A percentile compares a stretch with the other conserved stretches of the same genome.
phyloP scores from a whole-genome alignment of 2,113 vertebrate genomes.

The Gallinago undulata region DNA sequence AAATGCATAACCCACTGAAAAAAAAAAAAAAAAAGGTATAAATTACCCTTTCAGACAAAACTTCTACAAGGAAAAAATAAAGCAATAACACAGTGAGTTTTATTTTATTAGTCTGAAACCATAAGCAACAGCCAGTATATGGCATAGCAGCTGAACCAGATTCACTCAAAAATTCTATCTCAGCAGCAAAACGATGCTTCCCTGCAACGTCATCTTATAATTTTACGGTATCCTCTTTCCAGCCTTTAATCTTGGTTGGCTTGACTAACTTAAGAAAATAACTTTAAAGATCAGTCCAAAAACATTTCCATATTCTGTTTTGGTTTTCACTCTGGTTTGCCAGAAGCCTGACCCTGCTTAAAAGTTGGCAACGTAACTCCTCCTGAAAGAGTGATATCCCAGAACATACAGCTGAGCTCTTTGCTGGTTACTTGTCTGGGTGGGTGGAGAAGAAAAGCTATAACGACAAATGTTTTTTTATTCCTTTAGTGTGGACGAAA shows the following conservation, averaged over 20 bases:
- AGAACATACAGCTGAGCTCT: accelerated
- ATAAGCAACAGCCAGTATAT: not conserved
- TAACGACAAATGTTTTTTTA: not conserved
- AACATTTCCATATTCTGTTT: not conserved
- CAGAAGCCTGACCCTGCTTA: not conserved
- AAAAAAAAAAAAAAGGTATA: not conserved
- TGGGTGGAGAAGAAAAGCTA: not conserved
- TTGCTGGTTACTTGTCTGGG: not conserved
- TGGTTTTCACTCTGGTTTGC: not conserved
- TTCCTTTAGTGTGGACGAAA: not conserved
- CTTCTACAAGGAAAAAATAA: not conserved
- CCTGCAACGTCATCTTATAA: not conserved
- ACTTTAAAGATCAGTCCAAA: not conserved
- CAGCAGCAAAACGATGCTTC: not conserved
- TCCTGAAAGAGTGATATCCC: not conserved
- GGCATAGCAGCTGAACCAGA: not conserved
- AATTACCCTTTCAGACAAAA: not conserved
- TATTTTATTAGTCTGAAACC: not conserved
- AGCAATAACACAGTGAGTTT: not conserved
- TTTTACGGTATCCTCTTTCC: not conserved
- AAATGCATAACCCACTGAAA: not conserved
- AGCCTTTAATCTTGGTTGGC: not conserved
- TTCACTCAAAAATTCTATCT: not conserved
- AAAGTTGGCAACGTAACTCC: not conserved
- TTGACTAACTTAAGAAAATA: not conserved